Base-by-base conservation (phyloP, 2,113 vertebrate genomes). In the Centropristis striata region DNA sequence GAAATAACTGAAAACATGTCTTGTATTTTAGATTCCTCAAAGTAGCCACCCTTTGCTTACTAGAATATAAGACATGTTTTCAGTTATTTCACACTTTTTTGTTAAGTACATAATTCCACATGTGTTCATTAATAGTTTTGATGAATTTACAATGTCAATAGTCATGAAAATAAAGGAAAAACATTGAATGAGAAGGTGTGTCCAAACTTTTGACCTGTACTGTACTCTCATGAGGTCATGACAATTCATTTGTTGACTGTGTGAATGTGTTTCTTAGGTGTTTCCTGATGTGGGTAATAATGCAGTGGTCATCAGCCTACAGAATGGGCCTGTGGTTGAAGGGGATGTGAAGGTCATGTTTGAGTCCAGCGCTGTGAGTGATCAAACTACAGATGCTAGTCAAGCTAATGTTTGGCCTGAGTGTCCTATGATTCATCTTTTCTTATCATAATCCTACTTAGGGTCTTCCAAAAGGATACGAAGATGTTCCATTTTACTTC, bases 271-370 rank as follows among this genome's bases (percentile, higher is more conserved):
- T 61, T 39, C 55, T 13, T 61, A 99, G 98, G 80, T 98, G n/a
- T 96, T 97, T 90, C 95, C 96, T 71, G 97, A 99, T 67, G 81
- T 89, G 63, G 96, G 96, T 59, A 94, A 23, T 65, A 96, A 98
- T 49, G 92, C 89, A 44, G 94, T 93, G 12, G 93, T 96, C 63
- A 97, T 99, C 93, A 92, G 94, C 61, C 90, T 98, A 21, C 88
- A 94, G 81, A 84, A 93, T 20, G 96, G 96, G 57, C 97, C 97
- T 27, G 74, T 93, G 36, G 85, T 99, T 44, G 93, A 92, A 20
- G 96, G 97, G 0, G 97, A 99, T 47, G 95, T 99, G 16, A 99
- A 99, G 93, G 87, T 99, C 91, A 94, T 95, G 93, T 99, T 99
- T 94, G 95, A 97, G 44, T 98, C 96, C 0, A 92, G 27, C 67